A percentile compares a stretch with the other conserved stretches of the same genome.
Evolutionary conservation across 2,888 invertebrate species (phyloP).

Genomic region (Flexamia atlantica): DNA sequence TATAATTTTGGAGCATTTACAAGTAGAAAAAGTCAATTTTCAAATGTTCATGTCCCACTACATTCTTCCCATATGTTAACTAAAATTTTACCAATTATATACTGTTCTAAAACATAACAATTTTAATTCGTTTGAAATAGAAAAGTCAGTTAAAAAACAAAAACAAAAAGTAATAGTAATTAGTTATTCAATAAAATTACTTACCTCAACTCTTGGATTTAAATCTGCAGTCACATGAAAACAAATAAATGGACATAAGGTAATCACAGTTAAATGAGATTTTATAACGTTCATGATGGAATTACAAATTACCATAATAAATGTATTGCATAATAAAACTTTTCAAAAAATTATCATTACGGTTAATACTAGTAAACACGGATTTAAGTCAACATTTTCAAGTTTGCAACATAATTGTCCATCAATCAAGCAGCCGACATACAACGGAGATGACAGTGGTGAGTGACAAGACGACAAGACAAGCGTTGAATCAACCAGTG

Average conservation of each 20-base stretch:
- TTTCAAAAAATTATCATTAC: neutral
- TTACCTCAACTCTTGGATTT: constrained; percentile 23
- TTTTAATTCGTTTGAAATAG: too few relatives aligned
- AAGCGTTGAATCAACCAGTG: constrained; percentile 21
- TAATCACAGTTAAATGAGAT: constrained; percentile 17
- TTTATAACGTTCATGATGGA: neutral
- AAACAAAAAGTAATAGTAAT: neutral
- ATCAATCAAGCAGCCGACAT: constrained; percentile 18
- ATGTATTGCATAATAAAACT: neutral
- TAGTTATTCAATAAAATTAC: neutral
- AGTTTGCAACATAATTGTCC: neutral
- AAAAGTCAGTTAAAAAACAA: neutral
- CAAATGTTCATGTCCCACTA: too few relatives aligned
- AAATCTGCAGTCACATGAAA: constrained; percentile 51
- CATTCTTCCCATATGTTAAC: too few relatives aligned
- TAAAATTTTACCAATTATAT: too few relatives aligned
- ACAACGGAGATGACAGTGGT: neutral
- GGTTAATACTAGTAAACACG: too few relatives aligned
- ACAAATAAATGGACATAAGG: constrained; percentile 34
- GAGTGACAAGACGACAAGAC: neutral
- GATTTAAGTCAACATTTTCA: neutral
- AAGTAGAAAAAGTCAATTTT: too few relatives aligned
- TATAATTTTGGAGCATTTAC: too few relatives aligned
- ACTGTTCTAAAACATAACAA: too few relatives aligned
- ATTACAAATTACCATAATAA: neutral